Percentiles rank a stretch among this genome's conserved stretches.
phyloP scores from a whole-genome alignment of 2,888 invertebrate species.

The Pseudolycoriella hygida region DNA sequence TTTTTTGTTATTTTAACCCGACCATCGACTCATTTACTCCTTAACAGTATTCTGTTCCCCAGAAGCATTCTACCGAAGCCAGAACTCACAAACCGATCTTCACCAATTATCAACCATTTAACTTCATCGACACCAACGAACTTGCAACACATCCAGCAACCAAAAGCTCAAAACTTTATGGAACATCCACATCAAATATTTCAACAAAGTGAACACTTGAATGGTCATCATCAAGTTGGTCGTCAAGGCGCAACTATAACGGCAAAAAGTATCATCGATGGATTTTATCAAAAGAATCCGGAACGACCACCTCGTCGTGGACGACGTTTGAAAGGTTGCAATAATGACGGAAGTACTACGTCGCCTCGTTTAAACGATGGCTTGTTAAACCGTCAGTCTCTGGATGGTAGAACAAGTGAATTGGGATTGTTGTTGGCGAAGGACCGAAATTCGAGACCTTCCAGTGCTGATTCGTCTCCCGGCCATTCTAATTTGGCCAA shows the following conservation, averaged over 20 bases:
- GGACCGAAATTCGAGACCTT: conserved; percentile 22
- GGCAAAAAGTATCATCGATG: conserved; percentile 66
- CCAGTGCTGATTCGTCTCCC: conserved; percentile 34
- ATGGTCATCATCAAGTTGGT: conserved; percentile 26
- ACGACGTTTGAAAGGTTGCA: conserved; percentile 35
- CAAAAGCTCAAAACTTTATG: conserved; percentile 3
- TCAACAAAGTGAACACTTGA: conserved; percentile 6
- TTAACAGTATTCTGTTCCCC: conserved; percentile 20
- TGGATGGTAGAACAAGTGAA: conserved; percentile 1
- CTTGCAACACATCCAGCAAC: conserved; percentile 16
- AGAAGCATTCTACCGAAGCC: conserved; percentile 29
- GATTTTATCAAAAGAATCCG: conserved; percentile 59
- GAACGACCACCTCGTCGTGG: conserved; percentile 53
- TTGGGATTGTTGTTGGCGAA: conserved; percentile 2
- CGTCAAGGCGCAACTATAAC: conserved; percentile 63
- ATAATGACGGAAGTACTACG: conserved; percentile 28
- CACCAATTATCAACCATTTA: background rate
- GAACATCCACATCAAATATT: background rate
- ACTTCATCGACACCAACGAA: background rate
- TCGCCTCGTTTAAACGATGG: background rate
- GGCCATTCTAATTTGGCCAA: conserved; percentile 6
- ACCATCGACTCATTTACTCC: background rate
- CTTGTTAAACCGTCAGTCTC: conserved; percentile 23
- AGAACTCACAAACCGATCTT: conserved; percentile 3
- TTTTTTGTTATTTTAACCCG: background rate